Base-by-base conservation (phyloP, 2,113 vertebrate genomes). In the Cygnus buccinator region DNA sequence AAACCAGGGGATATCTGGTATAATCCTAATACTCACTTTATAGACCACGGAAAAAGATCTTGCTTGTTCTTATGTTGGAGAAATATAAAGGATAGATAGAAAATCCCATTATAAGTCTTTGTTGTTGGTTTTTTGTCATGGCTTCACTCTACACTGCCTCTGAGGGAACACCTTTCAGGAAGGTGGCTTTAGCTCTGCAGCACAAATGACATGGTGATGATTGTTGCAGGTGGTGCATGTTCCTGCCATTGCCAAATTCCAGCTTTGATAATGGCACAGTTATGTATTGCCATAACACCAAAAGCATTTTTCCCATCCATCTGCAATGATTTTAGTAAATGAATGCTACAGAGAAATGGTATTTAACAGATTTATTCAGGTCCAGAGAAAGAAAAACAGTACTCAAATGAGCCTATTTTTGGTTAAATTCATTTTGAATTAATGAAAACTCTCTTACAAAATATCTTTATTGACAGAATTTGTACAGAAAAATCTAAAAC, bases 61-160 rank as follows among this genome's bases (percentile, higher is more conserved):
- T 81, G 31, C 17, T 12, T 0, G 0, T 37, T 87, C 70, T 86
- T 43, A 65, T 5, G 6, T 3, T 71, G 43, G 7, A 9, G 61
- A 84, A 84, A n/a, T 37, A 50, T 6, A 29, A 82, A 85, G 14
- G 28, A 1, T 48, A 50, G 50, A 5, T 37, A 10, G 84, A 80
- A 73, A 57, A 39, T 25, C 15, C 13, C 26, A 28, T 10, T 68
- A 94, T 21, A 48, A 54, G 37, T 77, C 4, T 80, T 74, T 65
- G 52, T 9, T 46, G 18, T 46, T 50, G 11, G 35, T 35, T 35
- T 50, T 23, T 50, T 50, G 5, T 73, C 23, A 9, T 65, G 18
- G 7, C 5, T 68, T 67, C 11, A 28, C 11, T 61, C 8, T 59
- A 1, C n/a, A 4, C 28, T 78, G 9, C 39, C 26, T 89, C 43